Evolutionary conservation across 2,797 vertebrate genomes (phyloP).

Genomic region (Poecilia wingei): DNA sequence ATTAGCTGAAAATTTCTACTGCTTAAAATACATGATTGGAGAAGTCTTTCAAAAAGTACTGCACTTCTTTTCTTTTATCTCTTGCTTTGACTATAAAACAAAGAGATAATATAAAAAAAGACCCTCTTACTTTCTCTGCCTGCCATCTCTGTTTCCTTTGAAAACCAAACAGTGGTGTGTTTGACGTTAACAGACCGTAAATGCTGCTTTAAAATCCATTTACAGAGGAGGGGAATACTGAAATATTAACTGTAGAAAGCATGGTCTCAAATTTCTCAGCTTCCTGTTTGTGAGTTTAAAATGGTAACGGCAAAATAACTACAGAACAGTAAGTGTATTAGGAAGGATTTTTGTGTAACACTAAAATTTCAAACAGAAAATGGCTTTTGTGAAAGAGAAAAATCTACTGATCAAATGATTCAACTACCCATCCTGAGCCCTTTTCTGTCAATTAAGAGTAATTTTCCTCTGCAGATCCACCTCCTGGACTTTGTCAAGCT

Average conservation of each 20-base stretch:
- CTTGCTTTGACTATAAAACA: background rate
- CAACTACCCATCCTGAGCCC: background rate
- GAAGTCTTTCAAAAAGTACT: background rate
- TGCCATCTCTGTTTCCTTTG: slow-evolving; percentile 53
- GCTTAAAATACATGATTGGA: slow-evolving; percentile 26
- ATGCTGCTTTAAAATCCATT: slow-evolving; percentile 42
- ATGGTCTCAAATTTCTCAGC: background rate
- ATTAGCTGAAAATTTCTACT: slow-evolving; percentile 36
- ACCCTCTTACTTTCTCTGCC: slow-evolving; percentile 30
- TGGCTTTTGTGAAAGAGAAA: background rate
- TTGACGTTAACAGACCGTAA: slow-evolving; percentile 66
- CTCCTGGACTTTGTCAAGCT: slow-evolving; percentile 50
- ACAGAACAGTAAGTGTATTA: background rate
- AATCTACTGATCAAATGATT: slow-evolving; percentile 26
- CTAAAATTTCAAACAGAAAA: background rate
- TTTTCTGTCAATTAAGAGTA: slow-evolving; percentile 35
- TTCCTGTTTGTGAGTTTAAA: background rate
- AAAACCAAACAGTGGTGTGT: slow-evolving; percentile 58
- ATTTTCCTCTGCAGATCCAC: slow-evolving; percentile 29
- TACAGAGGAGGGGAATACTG: background rate
- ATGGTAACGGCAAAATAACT: background rate
- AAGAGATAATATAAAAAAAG: background rate
- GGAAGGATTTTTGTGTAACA: background rate
- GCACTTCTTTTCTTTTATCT: slow-evolving; percentile 10
- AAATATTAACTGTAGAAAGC: slow-evolving; percentile 14